Conservation (phyloP, 2,113 vertebrate genomes). For the Sturnira hondurensis region DNA sequence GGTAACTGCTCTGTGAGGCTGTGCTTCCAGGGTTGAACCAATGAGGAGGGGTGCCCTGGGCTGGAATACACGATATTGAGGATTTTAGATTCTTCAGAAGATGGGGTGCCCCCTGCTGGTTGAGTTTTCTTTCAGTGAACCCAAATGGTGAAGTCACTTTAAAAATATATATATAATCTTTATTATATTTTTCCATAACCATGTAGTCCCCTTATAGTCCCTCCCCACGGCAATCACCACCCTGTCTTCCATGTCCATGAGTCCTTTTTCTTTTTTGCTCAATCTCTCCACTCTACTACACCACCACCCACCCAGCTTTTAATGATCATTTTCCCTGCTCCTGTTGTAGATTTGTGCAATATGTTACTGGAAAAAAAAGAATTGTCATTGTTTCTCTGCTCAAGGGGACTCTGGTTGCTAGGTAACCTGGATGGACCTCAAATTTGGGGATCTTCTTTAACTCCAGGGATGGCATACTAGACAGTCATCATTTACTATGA, state of each 20-base stretch:
- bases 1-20: no score
- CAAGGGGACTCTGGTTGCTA: constrained; percentile 78
- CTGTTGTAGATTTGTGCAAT: neutral
- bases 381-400: constrained; percentile 55
- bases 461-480: constrained; percentile 67
- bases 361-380: constrained; percentile 1
- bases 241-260: no score
- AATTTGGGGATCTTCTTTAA: constrained; percentile 73
- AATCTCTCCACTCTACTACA: no score
- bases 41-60: neutral
- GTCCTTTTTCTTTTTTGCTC: no score
- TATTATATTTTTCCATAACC: no score
- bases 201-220: no score
- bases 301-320: neutral
- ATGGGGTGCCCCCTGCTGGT: neutral
- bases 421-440: constrained; percentile 70
- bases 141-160: neutral
- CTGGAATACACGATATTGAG: rapidly evolving
- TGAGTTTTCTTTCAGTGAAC: neutral
- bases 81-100: neutral
- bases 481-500: constrained; percentile 75
- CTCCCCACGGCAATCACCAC: no score
- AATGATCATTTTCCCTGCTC: neutral
- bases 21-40: neutral
- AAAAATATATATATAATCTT: no score